A percentile compares a stretch with the other conserved stretches of the same genome.
Evolutionary conservation across 1,140 invertebrate genomes (phyloP).

Genomic region (Euschistus heros): DNA sequence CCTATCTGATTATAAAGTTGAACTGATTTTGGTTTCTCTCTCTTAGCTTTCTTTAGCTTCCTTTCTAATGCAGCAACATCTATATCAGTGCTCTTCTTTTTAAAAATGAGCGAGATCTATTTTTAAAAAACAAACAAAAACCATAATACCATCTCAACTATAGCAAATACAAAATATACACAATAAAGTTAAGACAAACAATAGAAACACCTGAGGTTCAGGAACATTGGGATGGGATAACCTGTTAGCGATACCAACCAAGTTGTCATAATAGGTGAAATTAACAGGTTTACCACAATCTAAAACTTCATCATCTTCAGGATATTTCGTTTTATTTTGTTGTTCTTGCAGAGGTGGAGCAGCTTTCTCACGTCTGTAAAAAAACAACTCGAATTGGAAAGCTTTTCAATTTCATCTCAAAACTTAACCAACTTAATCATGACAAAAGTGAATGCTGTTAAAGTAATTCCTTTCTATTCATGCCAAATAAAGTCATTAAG

Average conservation of each 20-base stretch:
- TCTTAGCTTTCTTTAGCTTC: conserved; percentile 61
- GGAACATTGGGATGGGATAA: conserved; percentile 53
- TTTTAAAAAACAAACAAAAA: not conserved
- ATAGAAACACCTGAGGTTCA: conserved; percentile 42
- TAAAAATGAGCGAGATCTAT: conserved; percentile 58
- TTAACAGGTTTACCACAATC: conserved; percentile 80
- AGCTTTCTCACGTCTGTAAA: not conserved
- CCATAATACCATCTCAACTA: not conserved
- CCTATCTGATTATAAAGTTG: conserved; percentile 81
- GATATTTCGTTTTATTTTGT: conserved; percentile 24
- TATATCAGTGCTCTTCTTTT: conserved; percentile 58
- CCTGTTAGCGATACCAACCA: conserved; percentile 67
- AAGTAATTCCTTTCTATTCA: too few relatives aligned
- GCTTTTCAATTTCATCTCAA: too few relatives aligned
- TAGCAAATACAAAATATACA: not conserved
- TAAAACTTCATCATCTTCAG: conserved; percentile 43
- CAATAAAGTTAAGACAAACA: not conserved
- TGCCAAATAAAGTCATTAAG: too few relatives aligned
- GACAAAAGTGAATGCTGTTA: too few relatives aligned
- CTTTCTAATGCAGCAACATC: conserved; percentile 64
- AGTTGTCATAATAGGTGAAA: conserved; percentile 77
- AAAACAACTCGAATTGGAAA: too few relatives aligned
- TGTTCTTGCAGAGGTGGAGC: not conserved
- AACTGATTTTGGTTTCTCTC: conserved; percentile 75
- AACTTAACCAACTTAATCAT: too few relatives aligned